These are phyloP conservation scores for Mayetiola destructor DNA, from an alignment of 2,888 invertebrate species.

Conservation along the genomic window DNA sequence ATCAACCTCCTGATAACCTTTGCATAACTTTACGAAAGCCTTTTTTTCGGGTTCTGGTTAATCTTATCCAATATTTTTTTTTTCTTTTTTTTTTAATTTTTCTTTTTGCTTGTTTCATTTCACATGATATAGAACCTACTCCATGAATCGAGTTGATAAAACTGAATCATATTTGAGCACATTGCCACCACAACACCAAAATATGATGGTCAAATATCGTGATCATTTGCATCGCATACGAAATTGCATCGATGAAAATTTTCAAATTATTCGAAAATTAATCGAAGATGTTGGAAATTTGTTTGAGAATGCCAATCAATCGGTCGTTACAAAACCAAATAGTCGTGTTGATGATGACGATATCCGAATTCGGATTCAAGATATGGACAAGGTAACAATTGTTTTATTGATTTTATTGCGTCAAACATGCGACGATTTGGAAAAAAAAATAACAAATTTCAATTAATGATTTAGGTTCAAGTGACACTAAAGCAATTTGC, in stretches of 20 bases:
- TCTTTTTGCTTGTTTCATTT: conserved; percentile 15
- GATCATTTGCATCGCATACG: conserved; percentile 60
- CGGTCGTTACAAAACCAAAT: conserved; percentile 39
- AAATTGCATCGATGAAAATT: conserved; percentile 57
- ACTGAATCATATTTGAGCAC: conserved; percentile 60
- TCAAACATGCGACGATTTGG: background rate
- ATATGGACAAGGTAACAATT: conserved; percentile 33
- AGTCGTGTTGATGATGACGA: conserved; percentile 23
- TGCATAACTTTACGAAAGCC: too few relatives aligned
- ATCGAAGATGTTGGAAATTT: conserved; percentile 40
- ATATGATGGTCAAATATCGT: conserved; percentile 57
- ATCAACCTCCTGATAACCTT: too few relatives aligned
- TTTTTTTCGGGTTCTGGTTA: too few relatives aligned
- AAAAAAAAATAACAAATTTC: background rate
- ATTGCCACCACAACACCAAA: conserved; percentile 60
- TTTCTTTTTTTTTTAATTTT: conserved; percentile 18
- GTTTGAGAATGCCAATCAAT: conserved; percentile 54
- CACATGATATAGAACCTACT: conserved; percentile 48
- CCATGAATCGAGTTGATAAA: conserved; percentile 56
- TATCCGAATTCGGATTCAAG: conserved; percentile 27
- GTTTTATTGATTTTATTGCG: conserved; percentile 1
- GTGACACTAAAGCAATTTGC: conserved; percentile 89
- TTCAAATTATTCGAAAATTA: conserved; percentile 36
- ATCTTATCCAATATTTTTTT: conserved; percentile 17
- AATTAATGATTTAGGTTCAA: conserved; percentile 54